Percentiles rank a stretch among this genome's conserved stretches.
phyloP scores from a whole-genome alignment of 2,113 vertebrate species.

The Peromyscus maniculatus region DNA sequence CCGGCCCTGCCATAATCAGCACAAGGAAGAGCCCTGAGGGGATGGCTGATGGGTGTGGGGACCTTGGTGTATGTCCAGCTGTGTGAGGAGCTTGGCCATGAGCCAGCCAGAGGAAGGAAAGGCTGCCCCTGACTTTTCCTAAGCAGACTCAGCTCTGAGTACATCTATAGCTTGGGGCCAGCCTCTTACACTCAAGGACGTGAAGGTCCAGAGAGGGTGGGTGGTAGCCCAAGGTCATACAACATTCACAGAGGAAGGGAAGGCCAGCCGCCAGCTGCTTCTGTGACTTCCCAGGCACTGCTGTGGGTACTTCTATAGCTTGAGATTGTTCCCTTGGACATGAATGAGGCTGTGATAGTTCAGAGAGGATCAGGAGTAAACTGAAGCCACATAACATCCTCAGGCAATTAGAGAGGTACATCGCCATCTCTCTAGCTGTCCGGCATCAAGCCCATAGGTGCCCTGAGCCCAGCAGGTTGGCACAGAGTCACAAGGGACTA shows the following conservation, averaged over 20 bases:
- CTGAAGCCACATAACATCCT: neutral
- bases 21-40: neutral
- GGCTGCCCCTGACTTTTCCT: neutral
- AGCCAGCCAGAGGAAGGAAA: slow-evolving; percentile 45
- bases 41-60: neutral
- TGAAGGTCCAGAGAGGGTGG: neutral
- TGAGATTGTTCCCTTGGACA: neutral
- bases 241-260: slow-evolving; percentile 25
- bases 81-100: neutral
- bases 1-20: neutral
- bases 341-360: neutral
- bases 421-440: neutral
- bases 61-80: neutral
- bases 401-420: neutral
- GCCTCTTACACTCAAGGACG: neutral
- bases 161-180: neutral
- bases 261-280: neutral
- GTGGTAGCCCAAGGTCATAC: neutral
- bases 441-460: neutral
- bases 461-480: rapidly evolving
- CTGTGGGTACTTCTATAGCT: slow-evolving; percentile 21
- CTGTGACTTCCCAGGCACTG: neutral
- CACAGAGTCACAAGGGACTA: neutral
- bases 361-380: neutral
- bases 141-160: slow-evolving; percentile 22